Evolutionary conservation across 2,888 invertebrate genomes (phyloP), one percentile per base, ranked within the genome.

Genomic region (Coelopa pilipes): DNA sequence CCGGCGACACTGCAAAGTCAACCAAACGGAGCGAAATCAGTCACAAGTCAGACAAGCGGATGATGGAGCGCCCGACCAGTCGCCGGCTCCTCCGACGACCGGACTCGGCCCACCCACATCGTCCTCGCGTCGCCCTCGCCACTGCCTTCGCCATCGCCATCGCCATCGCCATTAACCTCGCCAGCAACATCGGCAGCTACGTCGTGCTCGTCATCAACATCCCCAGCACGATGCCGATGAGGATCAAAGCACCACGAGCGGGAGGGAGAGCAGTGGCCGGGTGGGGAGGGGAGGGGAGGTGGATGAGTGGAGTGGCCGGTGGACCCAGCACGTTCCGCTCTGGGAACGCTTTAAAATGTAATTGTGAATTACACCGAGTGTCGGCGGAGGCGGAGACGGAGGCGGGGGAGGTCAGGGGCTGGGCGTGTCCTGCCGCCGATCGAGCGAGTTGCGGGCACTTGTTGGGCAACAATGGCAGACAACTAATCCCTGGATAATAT

Each of bases 401-500:
- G 53, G n/a, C 24, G 46, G 12, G 62, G 21, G 34, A 60, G 70
- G 49, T 65, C 19, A 19, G 34, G 34, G 34, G 4, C 4, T 34
- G 34, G 34, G 4, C 34, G 34, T 34, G 34, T 2, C 34, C 34
- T 7, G 2, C 34, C 66, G 46, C 55, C 34, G 34, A 34, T 34
- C 34, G 34, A 34, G 34, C 4, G 34, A 34, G 34, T 34, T n/a
- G 17, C 49, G 47, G 60, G 50, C 59, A 70, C 63, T 71, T 71
- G 63, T 63, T 45, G 34, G 46, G 63, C 57, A 71, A 63, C 71
- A 77, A 76, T 74, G 77, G 77, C 76, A 75, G 78, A 78, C 77
- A 77, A 78, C 79, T 79, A 80, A 80, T 80, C 79, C 78, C 79
- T 74, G 75, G 79, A 79, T 77, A 76, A 77, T 77, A 76, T 77